Evolutionary conservation across 2,888 invertebrate genomes (phyloP).

Genomic region (Eudasyphora cyanicolor): DNA sequence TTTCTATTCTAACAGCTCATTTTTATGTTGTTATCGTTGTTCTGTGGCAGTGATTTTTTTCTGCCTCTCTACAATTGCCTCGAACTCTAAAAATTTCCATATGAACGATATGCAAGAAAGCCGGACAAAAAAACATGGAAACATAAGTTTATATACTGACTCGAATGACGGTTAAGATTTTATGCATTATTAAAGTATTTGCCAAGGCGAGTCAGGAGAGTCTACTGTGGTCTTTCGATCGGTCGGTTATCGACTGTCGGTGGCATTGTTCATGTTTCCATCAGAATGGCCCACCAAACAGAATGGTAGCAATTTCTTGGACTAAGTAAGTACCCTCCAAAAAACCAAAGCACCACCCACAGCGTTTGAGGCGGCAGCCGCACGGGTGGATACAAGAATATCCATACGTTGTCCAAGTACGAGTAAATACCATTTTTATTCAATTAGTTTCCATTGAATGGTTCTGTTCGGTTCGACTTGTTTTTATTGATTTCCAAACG

Average conservation of each 20-base stretch:
- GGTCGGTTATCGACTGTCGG: background rate
- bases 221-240: background rate
- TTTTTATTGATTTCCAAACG: background rate
- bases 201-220: background rate
- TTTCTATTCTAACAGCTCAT: slow-evolving; percentile 24
- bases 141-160: background rate
- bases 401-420: background rate
- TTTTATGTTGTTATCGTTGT: background rate
- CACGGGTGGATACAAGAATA: background rate
- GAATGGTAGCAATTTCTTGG: background rate
- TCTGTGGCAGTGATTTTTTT: too few relatives aligned
- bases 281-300: background rate
- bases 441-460: slow-evolving; percentile 4
- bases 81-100: slow-evolving; percentile 25
- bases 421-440: background rate
- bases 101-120: slow-evolving; percentile 26
- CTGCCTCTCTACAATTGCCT: background rate
- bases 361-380: background rate
- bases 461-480: background rate
- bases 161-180: background rate
- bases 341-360: slow-evolving; percentile 14
- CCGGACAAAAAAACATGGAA: background rate
- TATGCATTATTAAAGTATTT: slow-evolving; percentile 16
- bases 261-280: background rate
- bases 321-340: background rate